Evolutionary conservation across 2,113 vertebrate genomes (phyloP), one percentile per base, ranked within the genome.

Genomic region (Mobula hypostoma): DNA sequence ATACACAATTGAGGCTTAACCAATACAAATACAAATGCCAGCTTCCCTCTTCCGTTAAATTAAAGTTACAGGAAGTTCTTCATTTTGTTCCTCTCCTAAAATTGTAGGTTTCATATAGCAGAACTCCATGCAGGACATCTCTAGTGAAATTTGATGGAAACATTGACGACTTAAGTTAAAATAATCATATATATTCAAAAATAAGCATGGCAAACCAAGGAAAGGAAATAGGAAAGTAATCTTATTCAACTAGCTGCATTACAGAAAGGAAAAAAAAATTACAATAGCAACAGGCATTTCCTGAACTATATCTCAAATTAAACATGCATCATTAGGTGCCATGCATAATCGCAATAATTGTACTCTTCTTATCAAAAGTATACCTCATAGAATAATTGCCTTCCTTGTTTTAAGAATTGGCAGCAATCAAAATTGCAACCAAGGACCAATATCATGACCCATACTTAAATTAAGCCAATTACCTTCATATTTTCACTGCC

Each of bases 11-110:
- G 79, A 56, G 93, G 58, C 36, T 94, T 56, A 68, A 90, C 61
- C n/a, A 63, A n/a, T 63, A 12, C 70, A 94, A 93, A 56, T 24
- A 94, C 85, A 61, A 58, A 92, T 27, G 36, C 32, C 14, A 32
- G 14, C 90, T 74, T 85, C 63, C 94, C 79, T 48, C 79, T 94
- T 94, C 94, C 68, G 79, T 66, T 48, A 70, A 94, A 82, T 94
- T 79, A 85, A 82, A 85, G 27, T 68, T 70, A 15, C 94, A 79
- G 80, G 32, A 94, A 85, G 70, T 68, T 85, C 63, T 72, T 74
- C 76, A 80, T 8, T 91, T 58, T 80, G 88, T 92, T 66, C 94
- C 74, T 58, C 27, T 56, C 61, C 66, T 88, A 2, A 40, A 94
- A 94, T 87, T 66, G 92, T 74, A 78, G 36, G 68, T 66, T 82